phyloP scores from a whole-genome alignment of 2,113 vertebrate species.

The Corvus cornix region DNA sequence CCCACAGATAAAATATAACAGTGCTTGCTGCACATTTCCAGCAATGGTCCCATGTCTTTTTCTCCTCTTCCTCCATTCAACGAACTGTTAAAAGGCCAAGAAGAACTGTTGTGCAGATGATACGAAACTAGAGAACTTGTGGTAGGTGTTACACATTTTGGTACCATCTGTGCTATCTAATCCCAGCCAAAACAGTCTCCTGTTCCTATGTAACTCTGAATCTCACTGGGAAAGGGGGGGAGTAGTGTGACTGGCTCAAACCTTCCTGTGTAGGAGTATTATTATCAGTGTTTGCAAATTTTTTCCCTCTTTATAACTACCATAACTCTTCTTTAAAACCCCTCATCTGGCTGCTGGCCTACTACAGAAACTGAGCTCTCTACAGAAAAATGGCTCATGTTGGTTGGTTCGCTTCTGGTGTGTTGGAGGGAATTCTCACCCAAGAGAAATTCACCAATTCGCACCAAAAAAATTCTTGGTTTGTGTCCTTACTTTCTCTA shows the following conservation, averaged over 20 bases:
- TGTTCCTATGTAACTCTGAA: constrained; percentile 46
- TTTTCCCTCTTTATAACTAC: constrained; percentile 64
- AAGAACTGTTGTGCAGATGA: constrained; percentile 32
- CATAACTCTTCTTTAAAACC: constrained; percentile 68
- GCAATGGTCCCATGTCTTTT: constrained; percentile 26
- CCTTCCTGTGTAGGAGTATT: constrained; percentile 67
- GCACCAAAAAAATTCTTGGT: background rate
- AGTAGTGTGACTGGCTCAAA: constrained; percentile 60
- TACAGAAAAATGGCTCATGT: background rate
- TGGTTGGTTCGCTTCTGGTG: constrained; percentile 11
- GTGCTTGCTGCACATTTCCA: constrained; percentile 30
- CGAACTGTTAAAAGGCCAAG: constrained; percentile 47
- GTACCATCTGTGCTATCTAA: constrained; percentile 53
- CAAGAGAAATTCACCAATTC: background rate
- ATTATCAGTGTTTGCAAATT: constrained; percentile 69
- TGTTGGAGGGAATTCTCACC: constrained; percentile 5
- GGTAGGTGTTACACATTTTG: constrained; percentile 56
- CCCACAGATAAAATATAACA: constrained; percentile 34
- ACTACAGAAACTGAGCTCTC: constrained; percentile 46
- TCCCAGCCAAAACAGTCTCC: constrained; percentile 51
- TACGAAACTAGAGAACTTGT: constrained; percentile 48
- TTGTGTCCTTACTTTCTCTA: background rate
- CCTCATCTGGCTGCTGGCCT: constrained; percentile 71
- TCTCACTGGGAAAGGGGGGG: constrained; percentile 40
- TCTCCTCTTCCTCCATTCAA: constrained; percentile 43